Percentiles rank a stretch among this genome's conserved stretches.
phyloP scores from a whole-genome alignment of 2,888 invertebrate genomes.

The Polyommatus icarus region DNA sequence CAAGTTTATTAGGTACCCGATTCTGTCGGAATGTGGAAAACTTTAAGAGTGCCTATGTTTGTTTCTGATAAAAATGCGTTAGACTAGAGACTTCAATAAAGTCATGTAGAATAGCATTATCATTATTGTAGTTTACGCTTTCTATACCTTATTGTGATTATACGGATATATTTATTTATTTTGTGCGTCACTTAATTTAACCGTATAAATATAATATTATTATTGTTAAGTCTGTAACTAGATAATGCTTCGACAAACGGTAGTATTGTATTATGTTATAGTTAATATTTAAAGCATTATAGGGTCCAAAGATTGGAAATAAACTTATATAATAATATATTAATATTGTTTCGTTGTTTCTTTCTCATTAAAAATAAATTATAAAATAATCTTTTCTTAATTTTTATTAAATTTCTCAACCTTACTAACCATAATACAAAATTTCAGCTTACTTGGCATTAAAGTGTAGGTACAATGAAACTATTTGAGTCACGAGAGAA shows the following conservation, averaged over 20 bases:
- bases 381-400: slow-evolving; percentile 38
- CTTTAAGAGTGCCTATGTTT: background rate
- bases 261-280: slow-evolving; percentile 80
- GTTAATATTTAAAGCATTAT: slow-evolving; percentile 85
- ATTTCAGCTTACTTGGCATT: background rate
- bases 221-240: slow-evolving; percentile 57
- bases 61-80: background rate
- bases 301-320: slow-evolving; percentile 88
- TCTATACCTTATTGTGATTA: slow-evolving; percentile 45
- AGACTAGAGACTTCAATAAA: background rate
- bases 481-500: too few relatives aligned
- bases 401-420: slow-evolving; percentile 1
- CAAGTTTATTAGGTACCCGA: slow-evolving; percentile 17
- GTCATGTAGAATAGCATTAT: too few relatives aligned
- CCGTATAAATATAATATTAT: too few relatives aligned
- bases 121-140: background rate
- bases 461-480: background rate
- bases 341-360: slow-evolving; percentile 58
- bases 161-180: slow-evolving; percentile 43
- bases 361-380: slow-evolving; percentile 44
- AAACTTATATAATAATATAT: slow-evolving; percentile 83
- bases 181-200: slow-evolving; percentile 43
- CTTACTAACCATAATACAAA: background rate
- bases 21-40: slow-evolving; percentile 45
- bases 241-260: slow-evolving; percentile 58